Percentiles rank a stretch among this genome's conserved stretches.
These are phyloP conservation scores for Acropora yongei DNA, from an alignment of 64 coral and sea anemone genomes.

Conservation along the genomic window DNA sequence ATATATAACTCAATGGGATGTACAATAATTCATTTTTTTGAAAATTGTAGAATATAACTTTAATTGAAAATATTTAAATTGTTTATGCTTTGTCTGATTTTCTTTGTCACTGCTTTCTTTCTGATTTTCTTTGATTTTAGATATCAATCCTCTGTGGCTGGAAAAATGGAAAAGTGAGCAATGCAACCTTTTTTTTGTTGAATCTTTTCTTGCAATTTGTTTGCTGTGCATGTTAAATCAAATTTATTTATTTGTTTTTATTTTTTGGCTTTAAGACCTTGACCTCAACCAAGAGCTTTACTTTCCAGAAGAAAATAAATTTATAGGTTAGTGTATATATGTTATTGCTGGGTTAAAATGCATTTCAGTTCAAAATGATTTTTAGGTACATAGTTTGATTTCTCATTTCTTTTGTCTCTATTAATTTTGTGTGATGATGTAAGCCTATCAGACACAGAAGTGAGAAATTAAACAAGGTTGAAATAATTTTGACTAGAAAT, in stretches of 20 bases:
- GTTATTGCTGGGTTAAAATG: background rate
- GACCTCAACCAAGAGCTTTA: constrained; percentile 75
- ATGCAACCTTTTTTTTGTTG: background rate
- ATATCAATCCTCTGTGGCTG: constrained; percentile 73
- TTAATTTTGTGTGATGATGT: too few species aligned
- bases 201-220: background rate
- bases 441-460: too few species aligned
- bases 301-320: constrained; percentile 74
- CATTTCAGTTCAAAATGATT: too few species aligned
- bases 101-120: background rate
- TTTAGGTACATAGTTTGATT: too few species aligned
- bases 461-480: too few species aligned
- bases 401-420: too few species aligned
- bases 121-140: constrained; percentile 40
- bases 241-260: background rate
- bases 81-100: background rate
- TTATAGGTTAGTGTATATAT: constrained; percentile 69
- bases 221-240: background rate
- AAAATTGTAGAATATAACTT: too few species aligned
- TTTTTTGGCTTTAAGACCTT: constrained; percentile 44
- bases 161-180: constrained; percentile 79
- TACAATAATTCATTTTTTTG: too few species aligned
- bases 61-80: too few species aligned
- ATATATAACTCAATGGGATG: too few species aligned
- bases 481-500: too few species aligned